These are phyloP conservation scores for Nettapus auritus DNA, from an alignment of 2,113 vertebrate species.

Conservation along the genomic window DNA sequence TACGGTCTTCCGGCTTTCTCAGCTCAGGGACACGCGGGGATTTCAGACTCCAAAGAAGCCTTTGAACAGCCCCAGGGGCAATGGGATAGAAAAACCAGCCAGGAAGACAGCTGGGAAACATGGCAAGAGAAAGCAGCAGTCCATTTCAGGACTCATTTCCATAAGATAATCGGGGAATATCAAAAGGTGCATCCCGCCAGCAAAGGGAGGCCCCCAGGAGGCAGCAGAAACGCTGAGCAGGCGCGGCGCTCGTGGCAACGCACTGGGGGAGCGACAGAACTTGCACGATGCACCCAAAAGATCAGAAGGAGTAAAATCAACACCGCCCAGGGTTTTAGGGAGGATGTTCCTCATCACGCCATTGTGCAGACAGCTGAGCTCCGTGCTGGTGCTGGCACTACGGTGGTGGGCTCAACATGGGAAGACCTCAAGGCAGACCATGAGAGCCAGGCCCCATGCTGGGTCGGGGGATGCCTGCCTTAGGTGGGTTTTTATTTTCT, in stretches of 20 bases:
- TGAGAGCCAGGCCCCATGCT: fast-evolving
- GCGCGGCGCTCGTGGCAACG: fast-evolving
- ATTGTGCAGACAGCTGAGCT: background rate
- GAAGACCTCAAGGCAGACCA: background rate
- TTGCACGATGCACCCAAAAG: background rate
- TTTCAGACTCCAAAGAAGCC: background rate
- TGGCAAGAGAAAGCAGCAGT: background rate
- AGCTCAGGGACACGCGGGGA: background rate
- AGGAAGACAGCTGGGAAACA: background rate
- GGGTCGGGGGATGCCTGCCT: background rate
- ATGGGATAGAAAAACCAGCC: background rate
- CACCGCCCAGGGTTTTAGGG: background rate
- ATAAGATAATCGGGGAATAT: background rate
- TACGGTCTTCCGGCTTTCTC: background rate
- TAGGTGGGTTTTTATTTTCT: background rate
- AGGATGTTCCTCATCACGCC: background rate
- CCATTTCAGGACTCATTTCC: background rate
- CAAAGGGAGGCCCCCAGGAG: background rate
- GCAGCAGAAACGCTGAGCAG: background rate
- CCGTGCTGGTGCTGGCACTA: fast-evolving
- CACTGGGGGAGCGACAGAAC: background rate
- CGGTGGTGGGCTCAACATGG: background rate
- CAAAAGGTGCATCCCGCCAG: background rate
- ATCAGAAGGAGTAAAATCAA: background rate
- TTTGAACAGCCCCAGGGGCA: background rate